These are phyloP conservation scores for Idaea aversata DNA, from an alignment of 2,888 invertebrate species.

Conservation along the genomic window DNA sequence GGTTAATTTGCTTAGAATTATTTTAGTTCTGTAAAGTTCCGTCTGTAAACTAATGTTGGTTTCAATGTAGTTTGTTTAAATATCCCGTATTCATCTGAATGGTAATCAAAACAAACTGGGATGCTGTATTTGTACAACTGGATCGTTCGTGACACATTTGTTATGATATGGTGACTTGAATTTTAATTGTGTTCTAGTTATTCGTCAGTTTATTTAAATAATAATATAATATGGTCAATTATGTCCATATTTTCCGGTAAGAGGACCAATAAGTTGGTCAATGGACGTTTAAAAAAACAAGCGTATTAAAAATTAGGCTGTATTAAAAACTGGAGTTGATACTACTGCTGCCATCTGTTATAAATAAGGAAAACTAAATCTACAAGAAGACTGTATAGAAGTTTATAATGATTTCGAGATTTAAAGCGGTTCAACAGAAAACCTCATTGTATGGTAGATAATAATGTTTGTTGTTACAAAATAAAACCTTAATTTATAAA, in stretches of 20 bases:
- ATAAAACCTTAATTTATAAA: too few species aligned
- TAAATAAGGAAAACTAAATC: not conserved
- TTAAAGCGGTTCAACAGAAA: too few species aligned
- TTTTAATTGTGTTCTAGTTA: conserved; percentile 48
- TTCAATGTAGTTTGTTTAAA: conserved; percentile 28
- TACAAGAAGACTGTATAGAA: not conserved
- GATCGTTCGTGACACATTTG: conserved; percentile 56
- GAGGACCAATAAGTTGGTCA: not conserved
- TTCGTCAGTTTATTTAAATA: conserved; percentile 13
- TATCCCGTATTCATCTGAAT: conserved; percentile 46
- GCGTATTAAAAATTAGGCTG: not conserved
- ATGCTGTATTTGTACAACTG: conserved; percentile 71
- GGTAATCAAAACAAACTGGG: conserved; percentile 52
- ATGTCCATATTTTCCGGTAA: not conserved
- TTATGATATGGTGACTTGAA: conserved; percentile 42
- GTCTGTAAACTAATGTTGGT: not conserved
- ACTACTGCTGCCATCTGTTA: not conserved
- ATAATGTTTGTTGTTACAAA: too few species aligned
- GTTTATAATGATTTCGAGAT: too few species aligned
- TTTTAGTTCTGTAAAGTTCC: not conserved
- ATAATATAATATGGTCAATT: conserved; percentile 20
- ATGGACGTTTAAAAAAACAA: not conserved
- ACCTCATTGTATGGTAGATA: too few species aligned
- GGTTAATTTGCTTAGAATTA: not conserved
- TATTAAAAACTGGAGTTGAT: not conserved